phyloP scores from a whole-genome alignment of 2,113 vertebrate species.

The zebrafish (Danio rerio) region GRCz12tu NC_133192.1:37964501-37965000 shows the following conservation, averaged over 20 bases:
- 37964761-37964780: conserved; percentile 48
- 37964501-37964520: too few species aligned
- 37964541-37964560: too few species aligned
- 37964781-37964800: conserved; percentile 73
- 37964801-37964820: conserved; percentile 75
- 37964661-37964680: too few species aligned
- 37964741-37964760: not conserved
- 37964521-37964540: too few species aligned
- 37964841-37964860: conserved; percentile 72
- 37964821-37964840: conserved; percentile 77
- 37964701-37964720: not conserved
- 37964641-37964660: not conserved
- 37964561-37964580: too few species aligned
- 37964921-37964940: conserved; percentile 83
- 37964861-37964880: conserved; percentile 78
- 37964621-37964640: too few species aligned
- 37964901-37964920: conserved; percentile 79
- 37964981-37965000: conserved; percentile 79
- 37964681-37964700: not conserved
- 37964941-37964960: conserved; percentile 80
- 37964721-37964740: not conserved
- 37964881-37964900: conserved; percentile 65
- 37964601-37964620: too few species aligned
- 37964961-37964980: conserved; percentile 76
- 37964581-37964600: too few species aligned